phyloP scores from a whole-genome alignment of 2,113 vertebrate species.

The Centropristis striata region DNA sequence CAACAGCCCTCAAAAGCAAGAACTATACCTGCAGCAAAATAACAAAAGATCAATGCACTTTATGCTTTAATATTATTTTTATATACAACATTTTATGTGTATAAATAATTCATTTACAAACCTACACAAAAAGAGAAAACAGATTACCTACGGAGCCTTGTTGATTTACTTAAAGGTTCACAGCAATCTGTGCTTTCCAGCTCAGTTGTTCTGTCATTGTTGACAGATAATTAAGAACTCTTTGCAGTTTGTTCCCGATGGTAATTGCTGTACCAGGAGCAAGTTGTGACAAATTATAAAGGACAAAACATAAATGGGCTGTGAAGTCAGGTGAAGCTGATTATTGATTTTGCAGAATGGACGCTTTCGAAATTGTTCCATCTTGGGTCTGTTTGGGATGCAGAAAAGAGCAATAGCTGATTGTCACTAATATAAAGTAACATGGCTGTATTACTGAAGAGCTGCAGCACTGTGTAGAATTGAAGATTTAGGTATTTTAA shows the following conservation, averaged over 20 bases:
- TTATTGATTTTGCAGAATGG: constrained; percentile 38
- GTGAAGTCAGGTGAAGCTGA: constrained; percentile 21
- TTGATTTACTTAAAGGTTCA: constrained; percentile 20
- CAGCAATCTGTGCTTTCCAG: constrained; percentile 11
- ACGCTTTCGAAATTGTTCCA: too few species aligned
- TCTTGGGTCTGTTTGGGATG: not conserved
- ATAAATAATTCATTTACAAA: not conserved
- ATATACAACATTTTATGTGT: not conserved
- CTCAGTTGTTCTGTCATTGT: constrained; percentile 18
- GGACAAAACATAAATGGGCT: constrained; percentile 23
- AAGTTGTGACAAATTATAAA: constrained; percentile 42
- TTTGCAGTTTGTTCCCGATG: constrained; percentile 27
- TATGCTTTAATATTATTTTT: not conserved
- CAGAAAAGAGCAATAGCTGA: not conserved
- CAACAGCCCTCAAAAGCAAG: constrained; percentile 12
- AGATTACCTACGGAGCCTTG: not conserved
- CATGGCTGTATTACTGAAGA: not conserved
- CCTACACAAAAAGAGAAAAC: not conserved
- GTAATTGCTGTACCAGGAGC: constrained; percentile 34
- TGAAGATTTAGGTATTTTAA: not conserved
- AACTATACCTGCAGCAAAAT: not conserved
- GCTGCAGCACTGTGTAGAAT: not conserved
- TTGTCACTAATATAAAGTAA: not conserved
- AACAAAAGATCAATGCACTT: not conserved
- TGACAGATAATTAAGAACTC: constrained; percentile 49